Evolutionary conservation across 1,140 invertebrate genomes (phyloP).

Genomic region (Tetramorium simillimum): DNA sequence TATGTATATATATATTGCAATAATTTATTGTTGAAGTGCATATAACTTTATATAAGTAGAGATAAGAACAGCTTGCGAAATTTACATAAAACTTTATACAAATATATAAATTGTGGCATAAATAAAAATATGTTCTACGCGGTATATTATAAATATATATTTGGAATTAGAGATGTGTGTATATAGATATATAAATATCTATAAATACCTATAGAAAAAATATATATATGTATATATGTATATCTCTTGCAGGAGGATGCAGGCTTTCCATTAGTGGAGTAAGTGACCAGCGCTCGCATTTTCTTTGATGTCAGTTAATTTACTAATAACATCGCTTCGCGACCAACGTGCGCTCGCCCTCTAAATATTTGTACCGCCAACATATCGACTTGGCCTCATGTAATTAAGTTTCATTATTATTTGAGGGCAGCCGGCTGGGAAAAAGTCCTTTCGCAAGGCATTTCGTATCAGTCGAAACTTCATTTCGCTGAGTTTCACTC

Average conservation of each 20-base stretch:
- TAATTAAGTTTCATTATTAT: conserved; percentile 78
- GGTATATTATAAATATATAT: not conserved
- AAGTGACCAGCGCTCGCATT: conserved; percentile 82
- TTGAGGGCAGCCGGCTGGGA: conserved; percentile 58
- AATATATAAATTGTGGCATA: not conserved
- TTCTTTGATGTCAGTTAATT: conserved; percentile 86
- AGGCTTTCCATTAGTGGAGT: conserved; percentile 83
- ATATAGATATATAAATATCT: conserved; percentile 6
- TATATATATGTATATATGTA: conserved; percentile 51
- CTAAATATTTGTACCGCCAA: conserved; percentile 84
- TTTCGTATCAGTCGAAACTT: conserved; percentile 40
- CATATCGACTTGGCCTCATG: conserved; percentile 77
- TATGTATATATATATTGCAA: no score
- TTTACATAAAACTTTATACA: no score
- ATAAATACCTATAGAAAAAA: not conserved
- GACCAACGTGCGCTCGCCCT: conserved; percentile 74
- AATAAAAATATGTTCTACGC: not conserved
- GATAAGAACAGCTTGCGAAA: not conserved
- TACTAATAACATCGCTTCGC: conserved; percentile 83
- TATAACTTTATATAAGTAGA: not conserved
- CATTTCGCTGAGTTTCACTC: conserved; percentile 16
- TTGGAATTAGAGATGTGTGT: not conserved
- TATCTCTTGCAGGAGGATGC: conserved; percentile 75
- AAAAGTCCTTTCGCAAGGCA: conserved; percentile 55
- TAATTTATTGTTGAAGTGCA: no score